phyloP scores from a whole-genome alignment of 2,888 invertebrate species.

The Lissonota sp. region DNA sequence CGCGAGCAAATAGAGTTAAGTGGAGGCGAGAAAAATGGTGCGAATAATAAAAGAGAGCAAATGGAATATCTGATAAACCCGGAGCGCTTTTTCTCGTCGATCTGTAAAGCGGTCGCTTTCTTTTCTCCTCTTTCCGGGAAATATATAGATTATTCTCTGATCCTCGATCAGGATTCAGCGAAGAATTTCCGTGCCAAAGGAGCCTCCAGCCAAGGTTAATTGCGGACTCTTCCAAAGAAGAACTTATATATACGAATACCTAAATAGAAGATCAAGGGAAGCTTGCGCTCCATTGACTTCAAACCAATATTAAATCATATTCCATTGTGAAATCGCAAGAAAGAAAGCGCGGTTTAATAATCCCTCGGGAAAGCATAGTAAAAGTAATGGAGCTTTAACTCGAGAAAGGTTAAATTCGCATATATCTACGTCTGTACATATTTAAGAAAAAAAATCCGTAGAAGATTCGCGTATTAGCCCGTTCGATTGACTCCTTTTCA shows the following conservation, averaged over 20 bases:
- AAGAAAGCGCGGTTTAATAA: constrained; percentile 72
- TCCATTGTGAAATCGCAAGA: constrained; percentile 72
- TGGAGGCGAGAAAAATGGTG: constrained; percentile 59
- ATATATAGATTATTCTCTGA: constrained; percentile 65
- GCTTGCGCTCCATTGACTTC: constrained; percentile 70
- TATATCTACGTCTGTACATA: constrained; percentile 11
- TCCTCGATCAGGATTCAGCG: constrained; percentile 55
- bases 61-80: constrained; percentile 74
- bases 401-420: constrained; percentile 5
- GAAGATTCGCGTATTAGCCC: constrained; percentile 65
- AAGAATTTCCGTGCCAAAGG: constrained; percentile 35
- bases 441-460: constrained; percentile 55
- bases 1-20: constrained; percentile 57
- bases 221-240: constrained; percentile 47
- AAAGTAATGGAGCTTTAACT: constrained; percentile 67
- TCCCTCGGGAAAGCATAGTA: constrained; percentile 71
- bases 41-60: constrained; percentile 72
- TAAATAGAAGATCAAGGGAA: constrained; percentile 44
- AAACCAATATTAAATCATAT: constrained; percentile 77
- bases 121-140: constrained; percentile 50
- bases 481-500: constrained; percentile 69
- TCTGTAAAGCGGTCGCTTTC: constrained; percentile 29
- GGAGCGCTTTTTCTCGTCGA: constrained; percentile 50
- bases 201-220: constrained; percentile 43
- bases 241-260: background rate